Percentiles rank a stretch among this genome's conserved stretches.
These are phyloP conservation scores for Synanthedon formicaeformis DNA, from an alignment of 2,888 invertebrate genomes.

Conservation along the genomic window DNA sequence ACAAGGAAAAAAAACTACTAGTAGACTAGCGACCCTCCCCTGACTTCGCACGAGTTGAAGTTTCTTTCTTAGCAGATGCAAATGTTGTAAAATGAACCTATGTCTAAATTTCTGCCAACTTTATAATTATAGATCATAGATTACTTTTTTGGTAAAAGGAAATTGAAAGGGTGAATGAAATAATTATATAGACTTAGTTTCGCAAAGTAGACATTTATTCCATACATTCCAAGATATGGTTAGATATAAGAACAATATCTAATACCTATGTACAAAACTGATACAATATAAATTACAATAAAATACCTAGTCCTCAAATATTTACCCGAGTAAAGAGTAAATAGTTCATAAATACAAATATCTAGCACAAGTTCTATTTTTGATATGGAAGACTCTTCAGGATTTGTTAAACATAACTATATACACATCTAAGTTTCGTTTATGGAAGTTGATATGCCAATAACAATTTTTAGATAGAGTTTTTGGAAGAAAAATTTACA, in stretches of 20 bases:
- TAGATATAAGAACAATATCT: constrained; percentile 4
- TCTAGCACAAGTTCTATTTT: constrained; percentile 59
- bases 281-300: constrained; percentile 1
- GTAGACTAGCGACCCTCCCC: too few relatives aligned
- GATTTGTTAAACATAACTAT: constrained; percentile 27
- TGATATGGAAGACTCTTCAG: constrained; percentile 69
- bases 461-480: constrained; percentile 60
- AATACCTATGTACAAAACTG: constrained; percentile 6
- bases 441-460: constrained; percentile 71
- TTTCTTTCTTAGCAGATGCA: too few relatives aligned
- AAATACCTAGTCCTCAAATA: constrained; percentile 26
- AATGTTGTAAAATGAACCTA: too few relatives aligned
- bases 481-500: constrained; percentile 58
- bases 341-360: constrained; percentile 31
- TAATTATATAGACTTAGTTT: not conserved
- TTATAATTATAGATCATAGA: too few relatives aligned
- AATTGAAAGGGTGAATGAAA: too few relatives aligned
- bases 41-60: too few relatives aligned
- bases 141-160: too few relatives aligned
- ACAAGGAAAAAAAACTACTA: too few relatives aligned
- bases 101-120: too few relatives aligned
- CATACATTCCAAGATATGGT: constrained; percentile 7
- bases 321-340: constrained; percentile 37
- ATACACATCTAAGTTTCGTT: constrained; percentile 54
- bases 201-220: not conserved